phyloP scores from a whole-genome alignment of 2,113 vertebrate genomes.

The Pygoscelis adeliae region DNA sequence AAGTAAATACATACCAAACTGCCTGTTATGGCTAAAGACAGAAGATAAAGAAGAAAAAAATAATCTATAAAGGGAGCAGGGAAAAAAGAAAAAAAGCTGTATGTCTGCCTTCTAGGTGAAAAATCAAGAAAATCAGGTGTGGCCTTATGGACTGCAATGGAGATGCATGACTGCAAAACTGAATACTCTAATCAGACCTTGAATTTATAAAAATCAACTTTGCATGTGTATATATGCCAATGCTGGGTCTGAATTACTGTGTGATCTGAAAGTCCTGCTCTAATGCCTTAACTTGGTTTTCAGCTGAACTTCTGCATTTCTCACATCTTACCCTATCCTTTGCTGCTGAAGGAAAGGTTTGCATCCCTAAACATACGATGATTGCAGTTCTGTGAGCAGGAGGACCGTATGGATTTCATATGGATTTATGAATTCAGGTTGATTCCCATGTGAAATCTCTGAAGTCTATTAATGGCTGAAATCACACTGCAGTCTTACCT shows the following conservation, averaged over 20 bases:
- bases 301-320: background rate
- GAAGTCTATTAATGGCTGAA: background rate
- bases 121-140: background rate
- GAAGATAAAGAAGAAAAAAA: background rate
- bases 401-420: background rate
- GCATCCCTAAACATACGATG: background rate
- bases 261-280: background rate
- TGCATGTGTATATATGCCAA: fast-evolving
- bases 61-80: background rate
- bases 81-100: background rate
- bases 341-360: background rate
- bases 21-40: background rate
- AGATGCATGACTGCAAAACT: background rate
- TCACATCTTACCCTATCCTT: background rate
- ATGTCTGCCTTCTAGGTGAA: background rate
- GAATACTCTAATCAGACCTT: background rate
- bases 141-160: background rate
- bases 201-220: background rate
- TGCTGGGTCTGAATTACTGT: background rate
- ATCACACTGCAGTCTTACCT: background rate
- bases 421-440: background rate
- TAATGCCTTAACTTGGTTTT: background rate
- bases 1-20: background rate
- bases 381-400: background rate
- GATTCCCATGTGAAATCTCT: background rate